These are phyloP conservation scores for Cheilosia scutellata DNA, from an alignment of 2,888 invertebrate genomes.

Conservation along the genomic window DNA sequence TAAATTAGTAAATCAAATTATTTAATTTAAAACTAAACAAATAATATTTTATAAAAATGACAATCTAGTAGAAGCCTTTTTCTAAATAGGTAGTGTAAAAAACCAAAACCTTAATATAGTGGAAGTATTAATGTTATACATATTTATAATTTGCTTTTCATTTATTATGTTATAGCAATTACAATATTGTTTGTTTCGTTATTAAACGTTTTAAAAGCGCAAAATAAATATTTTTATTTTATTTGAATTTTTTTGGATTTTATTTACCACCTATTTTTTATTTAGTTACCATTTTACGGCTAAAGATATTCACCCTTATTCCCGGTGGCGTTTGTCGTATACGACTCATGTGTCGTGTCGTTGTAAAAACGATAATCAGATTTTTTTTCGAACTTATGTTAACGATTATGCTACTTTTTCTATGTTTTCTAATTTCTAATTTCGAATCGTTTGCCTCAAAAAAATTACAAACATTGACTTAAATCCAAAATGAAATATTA, in stretches of 20 bases:
- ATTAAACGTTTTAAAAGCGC: not conserved
- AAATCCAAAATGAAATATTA: no score
- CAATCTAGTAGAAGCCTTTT: conserved; percentile 75
- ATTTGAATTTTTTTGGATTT: not conserved
- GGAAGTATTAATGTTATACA: conserved; percentile 17
- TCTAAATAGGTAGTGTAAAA: conserved; percentile 57
- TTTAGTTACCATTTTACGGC: not conserved
- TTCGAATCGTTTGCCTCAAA: no score
- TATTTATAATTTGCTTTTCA: conserved; percentile 8
- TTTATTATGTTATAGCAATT: conserved; percentile 9
- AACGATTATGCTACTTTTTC: no score
- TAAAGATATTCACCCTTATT: no score
- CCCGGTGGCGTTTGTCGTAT: no score
- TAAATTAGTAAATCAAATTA: conserved; percentile 34
- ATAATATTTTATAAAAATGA: conserved; percentile 70
- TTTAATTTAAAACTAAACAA: conserved; percentile 40
- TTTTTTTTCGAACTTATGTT: no score
- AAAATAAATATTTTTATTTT: conserved; percentile 40
- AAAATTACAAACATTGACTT: no score
- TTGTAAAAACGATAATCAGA: no score
- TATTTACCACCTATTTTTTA: not conserved
- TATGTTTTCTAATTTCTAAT: no score
- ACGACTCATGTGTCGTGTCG: no score
- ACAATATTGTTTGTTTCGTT: not conserved
- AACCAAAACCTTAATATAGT: conserved; percentile 9